These are phyloP conservation scores for Gallirallus australis DNA, from an alignment of 2,797 vertebrate species.

Conservation along the genomic window DNA sequence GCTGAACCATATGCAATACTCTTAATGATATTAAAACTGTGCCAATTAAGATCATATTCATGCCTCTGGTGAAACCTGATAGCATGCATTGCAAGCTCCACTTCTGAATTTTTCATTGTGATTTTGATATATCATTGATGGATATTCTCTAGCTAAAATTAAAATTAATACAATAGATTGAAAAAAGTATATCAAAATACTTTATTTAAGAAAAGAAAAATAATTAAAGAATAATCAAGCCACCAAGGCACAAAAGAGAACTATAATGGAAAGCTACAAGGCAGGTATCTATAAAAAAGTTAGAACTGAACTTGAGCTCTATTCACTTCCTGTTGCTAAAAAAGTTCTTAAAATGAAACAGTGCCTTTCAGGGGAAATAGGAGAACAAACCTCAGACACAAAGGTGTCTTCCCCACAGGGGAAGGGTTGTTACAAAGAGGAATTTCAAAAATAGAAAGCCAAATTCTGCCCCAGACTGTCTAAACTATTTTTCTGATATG, in stretches of 20 bases:
- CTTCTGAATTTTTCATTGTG: slow-evolving; percentile 45
- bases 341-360: neutral
- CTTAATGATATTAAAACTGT: slow-evolving; percentile 75
- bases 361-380: neutral
- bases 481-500: neutral
- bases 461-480: neutral
- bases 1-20: slow-evolving; percentile 74
- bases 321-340: neutral
- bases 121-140: slow-evolving; percentile 44
- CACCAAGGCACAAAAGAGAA: neutral
- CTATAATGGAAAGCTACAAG: neutral
- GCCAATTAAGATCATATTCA: slow-evolving; percentile 73
- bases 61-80: slow-evolving; percentile 59
- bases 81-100: slow-evolving; percentile 56
- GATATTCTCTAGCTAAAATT: slow-evolving; percentile 27
- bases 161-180: neutral
- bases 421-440: neutral
- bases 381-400: neutral
- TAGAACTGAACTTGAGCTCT: neutral
- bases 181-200: neutral
- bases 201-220: slow-evolving; percentile 13
- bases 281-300: neutral
- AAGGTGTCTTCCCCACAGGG: neutral
- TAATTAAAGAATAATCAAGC: neutral
- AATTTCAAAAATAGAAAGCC: neutral